Conservation (phyloP, 2,888 invertebrate species). For the Thera obeliscata region DNA sequence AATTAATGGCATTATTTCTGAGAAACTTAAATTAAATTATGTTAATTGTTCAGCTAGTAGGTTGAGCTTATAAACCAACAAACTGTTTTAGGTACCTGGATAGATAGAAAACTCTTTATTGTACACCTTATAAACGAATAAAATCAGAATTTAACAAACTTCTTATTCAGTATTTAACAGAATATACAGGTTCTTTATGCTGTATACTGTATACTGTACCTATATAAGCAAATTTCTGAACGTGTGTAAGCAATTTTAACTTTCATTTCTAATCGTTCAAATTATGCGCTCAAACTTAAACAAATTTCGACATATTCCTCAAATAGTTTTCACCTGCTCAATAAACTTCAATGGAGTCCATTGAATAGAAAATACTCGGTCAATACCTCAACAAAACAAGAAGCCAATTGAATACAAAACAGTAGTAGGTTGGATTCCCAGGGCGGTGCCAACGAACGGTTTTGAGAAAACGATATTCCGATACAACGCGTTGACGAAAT, state of each 20-base stretch:
- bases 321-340: constrained; percentile 46
- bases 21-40: not conserved
- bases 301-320: constrained; percentile 47
- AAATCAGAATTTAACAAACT: no score
- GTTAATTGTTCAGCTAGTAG: not conserved
- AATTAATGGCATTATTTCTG: not conserved
- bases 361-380: constrained; percentile 64
- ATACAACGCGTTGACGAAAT: constrained; percentile 67
- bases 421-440: constrained; percentile 67
- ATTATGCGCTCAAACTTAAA: constrained; percentile 5
- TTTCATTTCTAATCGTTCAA: constrained; percentile 39
- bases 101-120: no score
- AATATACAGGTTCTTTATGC: no score
- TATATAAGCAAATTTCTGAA: constrained; percentile 33
- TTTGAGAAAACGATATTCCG: constrained; percentile 81
- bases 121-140: no score
- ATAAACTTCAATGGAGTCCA: constrained; percentile 46
- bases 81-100: no score
- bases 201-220: not conserved
- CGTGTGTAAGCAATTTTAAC: constrained; percentile 42
- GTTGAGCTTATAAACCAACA: no score
- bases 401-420: constrained; percentile 67
- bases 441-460: constrained; percentile 76
- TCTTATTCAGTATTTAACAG: no score
- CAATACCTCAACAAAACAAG: constrained; percentile 60